Base-by-base conservation (phyloP, 2,797 vertebrate genomes). In the Sebastes cheni region DNA sequence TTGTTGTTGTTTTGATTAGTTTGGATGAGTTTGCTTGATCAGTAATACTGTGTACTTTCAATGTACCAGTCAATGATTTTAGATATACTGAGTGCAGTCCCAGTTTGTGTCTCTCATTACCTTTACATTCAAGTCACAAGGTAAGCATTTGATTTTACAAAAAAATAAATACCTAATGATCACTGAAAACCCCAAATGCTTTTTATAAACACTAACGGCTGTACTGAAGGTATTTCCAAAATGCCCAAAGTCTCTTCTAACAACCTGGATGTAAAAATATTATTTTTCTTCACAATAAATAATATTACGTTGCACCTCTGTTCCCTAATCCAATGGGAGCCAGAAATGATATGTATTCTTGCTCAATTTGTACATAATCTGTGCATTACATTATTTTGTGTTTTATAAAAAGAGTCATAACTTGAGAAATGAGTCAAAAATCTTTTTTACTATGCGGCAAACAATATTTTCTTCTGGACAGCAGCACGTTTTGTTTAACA, bases 291-390 rank as follows among this genome's bases (percentile, higher is more conserved):
- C 1, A 18, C 6, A 3, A 29, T 54, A 27, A n/a, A 25, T 5
- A 66, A 18, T 4, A 29, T 16, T 27, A 50, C 1, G 20, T 64
- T 54, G 11, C 1, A 8, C 11, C 7, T 36, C 58, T 59, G 36
- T 25, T 46, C 1, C 2, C n/a, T 32, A 59, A 59, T 67, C 54
- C 4, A 46, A 67, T 50, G 46, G 8, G 46, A 50, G 46, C 39
- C 39, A 9, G 18, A 50, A 50, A 50, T 20, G 1, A 0, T 0
- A 50, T 50, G 18, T 50, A 0, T 50, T 50, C 8, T 59, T 10
- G 14, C 22, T 56, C 25, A 39, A 36, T 71, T 39, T 55, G 56
- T 12, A 27, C 14, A 55, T 50, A 50, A 50, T 50, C 18, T 50
- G 18, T 50, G 8, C 18, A 18, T 50, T 0, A 52, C 20, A n/a